Evolutionary conservation across 2,888 invertebrate species (phyloP), one percentile per base, ranked within the genome.

Genomic region (Macrophya alboannulata): DNA sequence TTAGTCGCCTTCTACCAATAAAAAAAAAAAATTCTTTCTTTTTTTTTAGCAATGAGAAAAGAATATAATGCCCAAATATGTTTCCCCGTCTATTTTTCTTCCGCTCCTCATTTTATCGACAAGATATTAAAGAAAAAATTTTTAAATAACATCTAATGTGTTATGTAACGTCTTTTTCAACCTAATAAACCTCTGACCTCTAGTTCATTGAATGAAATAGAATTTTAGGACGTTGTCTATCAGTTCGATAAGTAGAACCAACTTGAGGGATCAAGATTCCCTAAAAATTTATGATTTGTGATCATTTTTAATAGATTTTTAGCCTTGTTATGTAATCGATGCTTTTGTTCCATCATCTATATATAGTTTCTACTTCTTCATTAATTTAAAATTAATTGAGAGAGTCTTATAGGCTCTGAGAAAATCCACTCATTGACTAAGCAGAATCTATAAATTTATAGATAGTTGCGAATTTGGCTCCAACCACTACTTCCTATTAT

Each of bases 401-500:
- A 15, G 48, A 48, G 12, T 15, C 4, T 48, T 15, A 1, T 17
- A 51, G 51, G 17, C 17, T 51, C 17, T 0, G 21, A 62, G 21
- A 10, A 55, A 55, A 21, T 21, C 21, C 21, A 59, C 65, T 65
- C 25, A 21, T 21, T 9, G 21, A 59, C 59, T 59, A 21, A 59
- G 21, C 25, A 71, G n/a, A 71, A 9, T 31, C 45, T 8, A 37
- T 3, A 8, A 6, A 17, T 71, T 93, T 92, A 87, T 92, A 90
- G 95, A 97, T 93, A 97, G 97, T 84, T 98, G 98, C 93, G 98
- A 98, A 94, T 99, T 98, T 94, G 99, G 98, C 51, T 98, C 98
- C 0, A 94, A 95, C 87, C 97, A 98, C 91, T 99, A 98, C 94
- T 99, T 98, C 94, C 95, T 96, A 65, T 95, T 98, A 71, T 99